These are phyloP conservation scores for Athrips mouffetella DNA, from an alignment of 2,888 invertebrate genomes.

Conservation along the genomic window DNA sequence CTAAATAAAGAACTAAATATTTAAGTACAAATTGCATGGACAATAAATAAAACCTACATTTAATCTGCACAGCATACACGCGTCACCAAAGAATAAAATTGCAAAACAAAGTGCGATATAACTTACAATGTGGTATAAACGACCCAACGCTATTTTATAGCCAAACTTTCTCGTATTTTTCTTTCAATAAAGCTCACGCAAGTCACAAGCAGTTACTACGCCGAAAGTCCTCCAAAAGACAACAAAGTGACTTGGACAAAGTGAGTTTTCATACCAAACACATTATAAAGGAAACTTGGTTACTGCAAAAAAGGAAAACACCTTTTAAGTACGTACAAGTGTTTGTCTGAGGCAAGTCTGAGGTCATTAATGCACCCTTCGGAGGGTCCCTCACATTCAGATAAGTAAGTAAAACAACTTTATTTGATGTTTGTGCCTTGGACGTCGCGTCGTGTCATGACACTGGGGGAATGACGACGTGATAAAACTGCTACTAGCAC, in stretches of 20 bases:
- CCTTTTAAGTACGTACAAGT: slow-evolving; percentile 39
- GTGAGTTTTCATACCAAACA: slow-evolving; percentile 51
- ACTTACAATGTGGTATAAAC: not conserved
- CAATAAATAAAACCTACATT: no score
- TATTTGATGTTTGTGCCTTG: slow-evolving; percentile 71
- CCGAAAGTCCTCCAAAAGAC: not conserved
- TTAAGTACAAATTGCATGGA: no score
- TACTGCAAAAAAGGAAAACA: slow-evolving; percentile 41
- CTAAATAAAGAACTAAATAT: no score
- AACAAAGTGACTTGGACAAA: slow-evolving; percentile 23
- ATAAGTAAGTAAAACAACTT: slow-evolving; percentile 76
- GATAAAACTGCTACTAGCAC: slow-evolving; percentile 38
- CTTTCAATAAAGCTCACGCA: not conserved
- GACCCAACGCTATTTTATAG: not conserved
- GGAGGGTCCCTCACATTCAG: slow-evolving; percentile 51
- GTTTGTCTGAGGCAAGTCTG: no score
- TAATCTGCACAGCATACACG: no score
- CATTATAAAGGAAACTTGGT: slow-evolving; percentile 51
- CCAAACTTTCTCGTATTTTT: not conserved
- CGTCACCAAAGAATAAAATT: no score
- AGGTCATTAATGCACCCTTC: slow-evolving; percentile 72
- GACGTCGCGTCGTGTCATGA: slow-evolving; percentile 45
- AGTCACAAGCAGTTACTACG: not conserved
- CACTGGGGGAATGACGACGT: slow-evolving; percentile 45
- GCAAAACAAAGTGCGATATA: not conserved